These are phyloP conservation scores for Puffinus mauretanicus DNA, from an alignment of 2,113 vertebrate species.

Conservation along the genomic window DNA sequence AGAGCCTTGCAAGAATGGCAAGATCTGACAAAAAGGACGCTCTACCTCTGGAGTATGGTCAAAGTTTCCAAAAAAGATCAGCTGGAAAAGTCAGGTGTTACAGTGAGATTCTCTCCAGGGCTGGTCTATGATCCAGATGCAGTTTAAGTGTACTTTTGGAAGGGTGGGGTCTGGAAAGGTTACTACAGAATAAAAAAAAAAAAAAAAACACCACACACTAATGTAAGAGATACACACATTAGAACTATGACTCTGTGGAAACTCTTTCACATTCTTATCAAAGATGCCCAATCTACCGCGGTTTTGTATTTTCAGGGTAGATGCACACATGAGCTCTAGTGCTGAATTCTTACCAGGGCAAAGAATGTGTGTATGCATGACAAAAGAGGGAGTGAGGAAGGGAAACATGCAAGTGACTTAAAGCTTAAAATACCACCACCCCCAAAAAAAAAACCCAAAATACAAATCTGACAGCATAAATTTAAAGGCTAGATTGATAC, in stretches of 20 bases:
- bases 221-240: background rate
- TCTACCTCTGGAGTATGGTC: background rate
- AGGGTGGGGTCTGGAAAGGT: background rate
- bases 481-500: background rate
- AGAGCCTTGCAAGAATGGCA: background rate
- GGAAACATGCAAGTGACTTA: background rate
- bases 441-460: background rate
- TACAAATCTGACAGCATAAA: background rate
- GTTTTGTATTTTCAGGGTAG: background rate
- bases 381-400: background rate
- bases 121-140: background rate
- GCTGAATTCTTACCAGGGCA: background rate
- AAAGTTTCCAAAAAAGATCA: background rate
- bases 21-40: background rate
- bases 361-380: rapidly evolving
- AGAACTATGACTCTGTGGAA: background rate
- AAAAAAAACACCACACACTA: no score
- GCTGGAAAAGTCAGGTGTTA: background rate
- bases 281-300: background rate
- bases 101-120: background rate
- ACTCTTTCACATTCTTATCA: background rate
- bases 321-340: rapidly evolving
- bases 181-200: background rate
- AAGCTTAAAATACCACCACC: background rate
- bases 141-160: background rate